These are phyloP conservation scores for Gymnopithys bicolor DNA, from an alignment of 2,797 vertebrate species.

Conservation along the genomic window DNA sequence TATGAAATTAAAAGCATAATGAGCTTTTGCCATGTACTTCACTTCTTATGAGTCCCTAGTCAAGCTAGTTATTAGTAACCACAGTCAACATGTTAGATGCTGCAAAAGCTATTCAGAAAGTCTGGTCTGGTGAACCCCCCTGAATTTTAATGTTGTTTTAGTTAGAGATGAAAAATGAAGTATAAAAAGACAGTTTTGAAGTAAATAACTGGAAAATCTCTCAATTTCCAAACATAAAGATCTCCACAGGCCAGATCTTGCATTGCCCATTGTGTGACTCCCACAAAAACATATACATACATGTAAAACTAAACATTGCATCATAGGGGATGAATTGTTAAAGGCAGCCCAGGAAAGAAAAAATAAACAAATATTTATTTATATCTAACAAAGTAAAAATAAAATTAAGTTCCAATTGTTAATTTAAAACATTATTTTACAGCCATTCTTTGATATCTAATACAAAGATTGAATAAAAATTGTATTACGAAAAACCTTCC, in stretches of 20 bases:
- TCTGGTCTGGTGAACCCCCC: background rate
- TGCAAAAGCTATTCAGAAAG: background rate
- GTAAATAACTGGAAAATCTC: background rate
- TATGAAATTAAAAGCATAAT: background rate
- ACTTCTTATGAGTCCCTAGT: background rate
- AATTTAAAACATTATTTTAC: background rate
- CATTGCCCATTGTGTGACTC: rapidly evolving
- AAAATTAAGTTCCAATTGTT: background rate
- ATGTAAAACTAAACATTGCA: background rate
- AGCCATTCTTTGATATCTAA: background rate
- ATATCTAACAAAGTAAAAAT: background rate
- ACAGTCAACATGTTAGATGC: background rate
- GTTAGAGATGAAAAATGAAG: background rate
- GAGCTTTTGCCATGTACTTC: background rate
- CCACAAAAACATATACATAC: background rate
- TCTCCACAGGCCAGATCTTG: background rate
- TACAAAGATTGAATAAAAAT: background rate
- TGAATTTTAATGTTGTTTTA: background rate
- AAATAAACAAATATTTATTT: background rate
- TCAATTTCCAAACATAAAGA: background rate
- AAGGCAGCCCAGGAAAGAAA: background rate
- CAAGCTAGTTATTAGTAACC: background rate
- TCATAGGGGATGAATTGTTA: background rate
- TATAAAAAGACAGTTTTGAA: background rate
- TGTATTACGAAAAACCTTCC: background rate